Evolutionary conservation across 2,797 vertebrate species (phyloP), one percentile per base, ranked within the genome.

Genomic region (Phalloptychus januarius): DNA sequence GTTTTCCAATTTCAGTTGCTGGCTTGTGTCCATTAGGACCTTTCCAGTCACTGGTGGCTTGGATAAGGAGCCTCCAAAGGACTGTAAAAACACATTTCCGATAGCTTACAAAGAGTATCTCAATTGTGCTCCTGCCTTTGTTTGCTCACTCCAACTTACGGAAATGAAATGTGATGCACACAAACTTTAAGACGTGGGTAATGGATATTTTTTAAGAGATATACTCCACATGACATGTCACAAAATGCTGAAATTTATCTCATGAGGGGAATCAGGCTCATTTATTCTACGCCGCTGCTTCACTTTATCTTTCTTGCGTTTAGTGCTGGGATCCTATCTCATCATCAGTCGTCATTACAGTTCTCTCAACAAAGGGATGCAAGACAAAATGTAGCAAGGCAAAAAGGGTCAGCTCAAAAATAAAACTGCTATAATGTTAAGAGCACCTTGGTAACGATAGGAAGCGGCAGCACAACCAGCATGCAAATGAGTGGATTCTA

Each of bases 321-420:
- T 87, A 13, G 42, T 79, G 81, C 82, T 75, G 83, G 80, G 78
- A 86, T 89, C 71, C 71, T 81, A 77, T 87, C 82, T 81, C 91
- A 87, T 85, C 89, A 91, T 94, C 91, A 89, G 86, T 94, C 91
- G 94, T 90, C 86, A 87, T 92, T 94, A 93, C 46, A 75, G 88
- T 87, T 83, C 78, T 85, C 84, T 86, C 86, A 83, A 56, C 71
- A 86, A 76, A 83, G 89, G 91, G 89, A 75, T 81, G 84, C 87
- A 89, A 94, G 89, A 93, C 88, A 82, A 85, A 79, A 74, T 75
- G 83, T 74, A 85, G 85, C 75, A 76, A 84, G 80, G 87, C 74
- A 76, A 72, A 36, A 79, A 83, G 38, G 71, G 86, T 91, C 84
- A 90, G 84, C 75, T 88, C 80, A 80, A 71, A 48, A 20, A 20